Evolutionary conservation across 2,888 invertebrate genomes (phyloP).

Genomic region (Cephus runcator): DNA sequence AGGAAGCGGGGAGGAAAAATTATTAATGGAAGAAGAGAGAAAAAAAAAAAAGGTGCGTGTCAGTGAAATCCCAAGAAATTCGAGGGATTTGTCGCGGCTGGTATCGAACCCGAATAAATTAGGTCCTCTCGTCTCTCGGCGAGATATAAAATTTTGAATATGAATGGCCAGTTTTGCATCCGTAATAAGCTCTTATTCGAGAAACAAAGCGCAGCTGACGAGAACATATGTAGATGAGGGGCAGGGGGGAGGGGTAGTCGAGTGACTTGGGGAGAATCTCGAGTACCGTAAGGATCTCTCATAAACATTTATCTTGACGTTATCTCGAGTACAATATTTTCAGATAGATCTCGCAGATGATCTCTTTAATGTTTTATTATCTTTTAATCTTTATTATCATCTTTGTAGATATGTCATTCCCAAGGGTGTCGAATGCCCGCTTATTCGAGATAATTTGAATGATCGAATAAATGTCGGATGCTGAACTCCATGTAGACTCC

Average conservation of each 20-base stretch:
- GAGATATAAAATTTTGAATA: constrained; percentile 91
- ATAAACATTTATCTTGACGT: not conserved
- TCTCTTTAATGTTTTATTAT: not conserved
- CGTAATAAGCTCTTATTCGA: constrained; percentile 79
- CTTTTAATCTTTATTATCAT: not conserved
- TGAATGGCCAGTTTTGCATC: constrained; percentile 90
- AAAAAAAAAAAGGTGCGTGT: not conserved
- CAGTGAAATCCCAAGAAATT: constrained; percentile 36
- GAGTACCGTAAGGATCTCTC: not conserved
- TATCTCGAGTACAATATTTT: not conserved
- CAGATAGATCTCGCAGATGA: not conserved
- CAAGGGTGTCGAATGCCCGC: not conserved
- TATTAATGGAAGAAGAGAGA: constrained; percentile 25
- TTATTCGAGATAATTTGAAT: constrained; percentile 45
- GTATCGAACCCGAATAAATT: constrained; percentile 76
- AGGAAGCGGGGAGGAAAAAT: constrained; percentile 21
- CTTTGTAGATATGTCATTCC: not conserved
- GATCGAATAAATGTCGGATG: constrained; percentile 47
- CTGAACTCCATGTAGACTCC: not conserved
- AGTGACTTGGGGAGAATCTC: not conserved
- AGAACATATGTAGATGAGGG: constrained; percentile 71
- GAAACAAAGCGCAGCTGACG: constrained; percentile 71
- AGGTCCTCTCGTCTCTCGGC: constrained; percentile 69
- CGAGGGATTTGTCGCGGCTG: constrained; percentile 61
- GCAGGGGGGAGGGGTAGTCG: not conserved